Base-by-base conservation (phyloP, 1,140 invertebrate genomes). In the Drosophila sechellia region DNA sequence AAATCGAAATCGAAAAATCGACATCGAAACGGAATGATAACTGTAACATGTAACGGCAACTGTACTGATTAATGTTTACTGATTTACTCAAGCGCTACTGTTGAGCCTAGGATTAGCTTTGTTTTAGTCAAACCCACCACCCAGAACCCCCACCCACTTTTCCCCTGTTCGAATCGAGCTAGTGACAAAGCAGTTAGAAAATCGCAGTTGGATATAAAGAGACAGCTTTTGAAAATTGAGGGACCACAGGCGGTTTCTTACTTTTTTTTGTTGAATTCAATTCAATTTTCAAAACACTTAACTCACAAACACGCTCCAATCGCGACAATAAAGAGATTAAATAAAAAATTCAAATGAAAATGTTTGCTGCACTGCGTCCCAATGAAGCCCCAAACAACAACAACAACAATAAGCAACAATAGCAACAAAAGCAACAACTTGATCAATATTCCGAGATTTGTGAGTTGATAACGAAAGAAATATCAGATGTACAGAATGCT, bases 21-120 rank as follows among this genome's bases (percentile, higher is more conserved):
- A 59, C 39, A 57, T 57, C 55, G 53, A 54, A 77, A 56, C 43
- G 58, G 58, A 70, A 60, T 34, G 48, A 59, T 58, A 71, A 79
- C 57, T 84, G 59, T 79, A 55, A 65, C 42, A 46, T 60, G 34
- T n/a, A 64, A 56, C 20, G 63, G 64, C 64, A 70, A 70, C 65
- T 70, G 66, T 70, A 83, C 80, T 83, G 80, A 83, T 81, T 83
- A 81, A 81, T 80, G 68, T 73, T 77, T 81, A 81, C 79, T 76
- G 54, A 50, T 40, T 15, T 34, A 50, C 54, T 39, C 48, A 53
- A 39, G 46, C 57, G 68, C 63, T 80, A 79, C 69, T 74, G 56
- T 73, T 77, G 78, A 66, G 59, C 48, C 17, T 83, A 83, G 75
- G 53, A 43, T 77, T 77, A 81, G 75, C 49, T 56, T 70, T 70